phyloP scores from a whole-genome alignment of 1,140 invertebrate genomes.

The Patella vulgata region DNA sequence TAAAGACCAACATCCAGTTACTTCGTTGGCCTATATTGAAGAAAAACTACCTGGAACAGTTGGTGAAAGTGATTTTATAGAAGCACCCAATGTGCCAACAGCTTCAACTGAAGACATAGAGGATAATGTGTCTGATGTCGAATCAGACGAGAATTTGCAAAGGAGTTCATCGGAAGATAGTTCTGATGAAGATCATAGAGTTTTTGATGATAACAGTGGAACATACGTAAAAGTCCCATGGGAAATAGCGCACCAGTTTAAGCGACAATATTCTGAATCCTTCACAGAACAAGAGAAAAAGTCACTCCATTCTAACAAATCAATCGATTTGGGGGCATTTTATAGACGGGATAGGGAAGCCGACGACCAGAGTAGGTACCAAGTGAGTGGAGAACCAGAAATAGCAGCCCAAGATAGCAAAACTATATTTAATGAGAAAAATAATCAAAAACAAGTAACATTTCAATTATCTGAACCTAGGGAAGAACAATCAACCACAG shows the following conservation, averaged over 20 bases:
- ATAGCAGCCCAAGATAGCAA: neutral
- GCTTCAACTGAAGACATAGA: slow-evolving; percentile 10
- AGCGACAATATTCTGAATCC: slow-evolving; percentile 57
- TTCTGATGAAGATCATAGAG: slow-evolving; percentile 41
- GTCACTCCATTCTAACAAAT: slow-evolving; percentile 35
- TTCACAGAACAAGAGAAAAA: slow-evolving; percentile 48
- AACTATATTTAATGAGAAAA: slow-evolving; percentile 8
- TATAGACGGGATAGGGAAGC: slow-evolving; percentile 40
- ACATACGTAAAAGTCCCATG: slow-evolving; percentile 47
- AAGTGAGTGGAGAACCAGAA: slow-evolving; percentile 12
- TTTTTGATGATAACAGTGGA: slow-evolving; percentile 51
- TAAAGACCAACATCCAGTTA: slow-evolving; percentile 10
- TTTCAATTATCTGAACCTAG: slow-evolving; percentile 26
- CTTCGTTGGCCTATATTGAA: slow-evolving; percentile 12
- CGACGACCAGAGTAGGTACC: slow-evolving; percentile 3
- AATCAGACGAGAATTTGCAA: slow-evolving; percentile 1
- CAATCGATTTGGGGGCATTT: slow-evolving; percentile 57
- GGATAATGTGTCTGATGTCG: neutral
- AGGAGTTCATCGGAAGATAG: slow-evolving; percentile 42
- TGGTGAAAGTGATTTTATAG: slow-evolving; percentile 23
- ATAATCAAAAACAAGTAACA: slow-evolving; percentile 31
- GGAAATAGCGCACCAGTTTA: slow-evolving; percentile 59
- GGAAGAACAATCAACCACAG: slow-evolving; percentile 21
- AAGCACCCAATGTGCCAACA: neutral
- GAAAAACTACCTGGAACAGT: slow-evolving; percentile 9